Base-by-base conservation (phyloP, 2,888 invertebrate species). In the Drosophila pseudotakahashii region DNA sequence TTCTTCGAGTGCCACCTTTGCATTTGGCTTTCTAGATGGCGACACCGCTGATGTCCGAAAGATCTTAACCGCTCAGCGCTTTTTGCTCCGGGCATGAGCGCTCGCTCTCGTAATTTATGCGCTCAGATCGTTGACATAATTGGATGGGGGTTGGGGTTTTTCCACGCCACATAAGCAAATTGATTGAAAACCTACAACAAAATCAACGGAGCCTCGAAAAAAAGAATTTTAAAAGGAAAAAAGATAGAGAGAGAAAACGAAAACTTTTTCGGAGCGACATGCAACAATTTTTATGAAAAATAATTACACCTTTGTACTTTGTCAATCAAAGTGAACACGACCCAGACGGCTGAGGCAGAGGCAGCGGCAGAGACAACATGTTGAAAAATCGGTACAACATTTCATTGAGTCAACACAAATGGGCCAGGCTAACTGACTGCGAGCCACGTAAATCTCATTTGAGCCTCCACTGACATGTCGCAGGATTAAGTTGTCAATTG, bases 401-500 rank as follows among this genome's bases (percentile, higher is more conserved):
- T 73, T 58, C 73, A 79, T 73, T 88, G 88, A 85, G 77, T 85
- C 88, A 88, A 81, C 88, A 73, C 63, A 77, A 76, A 76, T 71
- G 73, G 78, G 78, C 74, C 84, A 81, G 55, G 59, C 74, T 67
- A 67, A 66, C 64, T 47, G 64, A 66, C 67, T 63, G 64, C 52
- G 75, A 63, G 54, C 73, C 69, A 75, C 78, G 88, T 90, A 90
- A 89, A 90, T 78, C 90, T 86, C 85, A 81, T 82, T 82, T 89
- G 79, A 86, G 89, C 85, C 81, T 78, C 77, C 72, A 84, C 79
- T 86, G 85, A 86, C 85, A 84, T 86, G 85, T 86, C 81, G 88
- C 88, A 84, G 85, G 85, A 86, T 86, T 86, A 86, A 84, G 88
- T 88, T 86, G 85, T 86, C 85, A 85, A 89, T 85, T 87, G 88